Conservation (phyloP, 2,888 invertebrate genomes). For the Patella ulyssiponensis region DNA sequence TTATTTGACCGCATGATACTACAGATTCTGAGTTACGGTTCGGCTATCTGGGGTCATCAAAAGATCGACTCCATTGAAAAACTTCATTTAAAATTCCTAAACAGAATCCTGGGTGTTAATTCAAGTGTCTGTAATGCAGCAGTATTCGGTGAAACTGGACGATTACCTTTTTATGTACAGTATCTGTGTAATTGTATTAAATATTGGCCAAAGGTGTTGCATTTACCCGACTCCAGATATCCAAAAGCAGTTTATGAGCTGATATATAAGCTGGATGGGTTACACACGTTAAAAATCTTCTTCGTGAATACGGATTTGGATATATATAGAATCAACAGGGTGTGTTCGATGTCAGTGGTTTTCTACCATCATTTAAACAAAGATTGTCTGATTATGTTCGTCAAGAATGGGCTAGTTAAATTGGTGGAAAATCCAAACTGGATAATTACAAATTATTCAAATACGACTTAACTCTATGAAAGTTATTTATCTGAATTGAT, state of each 20-base stretch:
- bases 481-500: no score
- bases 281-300: slow-evolving; percentile 12
- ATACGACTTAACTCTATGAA: no score
- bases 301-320: not conserved
- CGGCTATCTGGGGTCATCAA: slow-evolving; percentile 24
- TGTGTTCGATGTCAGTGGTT: not conserved
- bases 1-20: slow-evolving; percentile 23
- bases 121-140: slow-evolving; percentile 17
- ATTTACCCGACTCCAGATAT: slow-evolving; percentile 16
- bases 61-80: slow-evolving; percentile 16
- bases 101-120: slow-evolving; percentile 8
- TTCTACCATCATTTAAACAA: not conserved
- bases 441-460: not conserved
- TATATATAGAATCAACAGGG: not conserved
- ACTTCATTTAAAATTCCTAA: slow-evolving; percentile 22
- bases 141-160: slow-evolving; percentile 20
- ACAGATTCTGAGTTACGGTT: slow-evolving; percentile 19
- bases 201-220: slow-evolving; percentile 21
- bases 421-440: not conserved
- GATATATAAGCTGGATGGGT: slow-evolving; percentile 21
- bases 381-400: not conserved
- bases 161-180: slow-evolving; percentile 18
- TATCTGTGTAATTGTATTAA: slow-evolving; percentile 15
- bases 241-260: slow-evolving; percentile 23
- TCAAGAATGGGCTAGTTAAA: not conserved